Percentiles rank a stretch among this genome's conserved stretches.
Conservation (phyloP, 2,888 invertebrate species). For the Drosophila atripex region DNA sequence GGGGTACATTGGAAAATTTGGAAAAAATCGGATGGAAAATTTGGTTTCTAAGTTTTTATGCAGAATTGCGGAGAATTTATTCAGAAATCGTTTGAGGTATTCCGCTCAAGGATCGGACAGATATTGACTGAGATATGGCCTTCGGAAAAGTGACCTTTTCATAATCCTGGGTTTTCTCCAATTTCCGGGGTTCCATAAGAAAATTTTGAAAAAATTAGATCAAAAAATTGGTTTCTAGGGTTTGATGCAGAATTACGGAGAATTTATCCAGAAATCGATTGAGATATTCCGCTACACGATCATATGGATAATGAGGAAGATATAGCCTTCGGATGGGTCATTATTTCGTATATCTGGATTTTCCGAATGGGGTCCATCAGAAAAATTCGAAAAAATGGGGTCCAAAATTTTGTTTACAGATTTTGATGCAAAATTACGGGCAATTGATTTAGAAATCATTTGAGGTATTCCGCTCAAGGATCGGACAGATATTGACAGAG, state of each 20-base stretch:
- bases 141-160: background rate
- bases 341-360: background rate
- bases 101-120: background rate
- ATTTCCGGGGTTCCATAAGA: background rate
- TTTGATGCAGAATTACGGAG: background rate
- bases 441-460: background rate
- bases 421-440: background rate
- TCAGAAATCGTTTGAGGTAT: background rate
- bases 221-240: background rate
- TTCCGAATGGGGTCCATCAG: background rate
- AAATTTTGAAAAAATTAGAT: background rate
- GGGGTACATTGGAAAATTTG: background rate
- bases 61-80: background rate
- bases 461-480: background rate
- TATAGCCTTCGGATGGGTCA: background rate
- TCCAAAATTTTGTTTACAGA: background rate
- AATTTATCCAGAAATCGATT: background rate
- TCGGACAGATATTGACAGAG: background rate
- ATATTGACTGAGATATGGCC: background rate
- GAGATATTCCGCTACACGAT: background rate
- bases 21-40: too few species aligned
- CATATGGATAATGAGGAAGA: background rate
- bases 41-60: background rate
- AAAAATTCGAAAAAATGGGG: background rate
- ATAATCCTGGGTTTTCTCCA: too few species aligned